Percentiles rank a stretch among this genome's conserved stretches.
phyloP scores from a whole-genome alignment of 2,113 vertebrate species.

The Ammodytes dubius region DNA sequence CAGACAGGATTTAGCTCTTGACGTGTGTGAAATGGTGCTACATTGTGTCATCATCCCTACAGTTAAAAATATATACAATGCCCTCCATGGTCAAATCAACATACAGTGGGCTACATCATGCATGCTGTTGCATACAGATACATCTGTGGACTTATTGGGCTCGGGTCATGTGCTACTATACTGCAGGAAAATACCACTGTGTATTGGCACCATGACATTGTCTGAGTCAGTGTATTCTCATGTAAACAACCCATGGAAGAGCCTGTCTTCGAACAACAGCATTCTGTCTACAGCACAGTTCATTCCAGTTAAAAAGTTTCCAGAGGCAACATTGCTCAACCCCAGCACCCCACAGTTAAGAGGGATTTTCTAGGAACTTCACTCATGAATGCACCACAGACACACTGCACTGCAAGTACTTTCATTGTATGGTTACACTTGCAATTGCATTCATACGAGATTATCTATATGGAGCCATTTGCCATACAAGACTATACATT shows the following conservation, averaged over 20 bases:
- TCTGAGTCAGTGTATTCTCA: neutral
- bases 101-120: no score
- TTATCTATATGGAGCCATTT: neutral
- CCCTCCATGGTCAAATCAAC: neutral
- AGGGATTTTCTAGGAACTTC: constrained; percentile 64
- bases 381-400: constrained; percentile 39
- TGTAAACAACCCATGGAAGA: constrained; percentile 19
- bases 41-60: no score
- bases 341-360: neutral
- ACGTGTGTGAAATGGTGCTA: neutral
- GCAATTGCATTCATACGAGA: neutral
- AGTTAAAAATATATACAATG: neutral
- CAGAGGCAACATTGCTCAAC: constrained; percentile 43
- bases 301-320: neutral
- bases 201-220: neutral
- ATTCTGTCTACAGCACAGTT: constrained; percentile 2
- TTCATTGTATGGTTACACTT: constrained; percentile 35
- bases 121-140: neutral
- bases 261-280: neutral
- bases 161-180: neutral
- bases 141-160: neutral
- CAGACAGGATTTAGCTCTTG: neutral
- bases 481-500: neutral
- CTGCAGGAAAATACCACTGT: neutral
- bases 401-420: constrained; percentile 23